phyloP scores from a whole-genome alignment of 2,113 vertebrate genomes.

The Glaucomys volans region DNA sequence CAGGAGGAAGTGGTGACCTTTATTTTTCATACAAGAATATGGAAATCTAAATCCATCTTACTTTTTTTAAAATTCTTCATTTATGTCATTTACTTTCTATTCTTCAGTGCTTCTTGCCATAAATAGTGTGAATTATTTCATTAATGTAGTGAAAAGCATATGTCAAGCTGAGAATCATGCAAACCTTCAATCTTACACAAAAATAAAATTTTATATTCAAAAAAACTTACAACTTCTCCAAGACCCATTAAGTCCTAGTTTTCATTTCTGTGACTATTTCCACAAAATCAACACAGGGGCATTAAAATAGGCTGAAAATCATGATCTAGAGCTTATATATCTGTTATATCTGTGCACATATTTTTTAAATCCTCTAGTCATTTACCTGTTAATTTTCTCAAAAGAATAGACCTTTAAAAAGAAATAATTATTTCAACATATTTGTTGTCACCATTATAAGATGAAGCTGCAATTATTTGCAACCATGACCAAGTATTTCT shows the following conservation, averaged over 20 bases:
- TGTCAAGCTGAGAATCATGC: conserved; percentile 57
- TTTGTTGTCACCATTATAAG: not conserved
- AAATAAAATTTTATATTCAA: conserved; percentile 46
- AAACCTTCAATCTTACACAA: conserved; percentile 51
- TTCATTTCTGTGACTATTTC: not conserved
- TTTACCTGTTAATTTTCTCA: not conserved
- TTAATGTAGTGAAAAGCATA: conserved; percentile 71
- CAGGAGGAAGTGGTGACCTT: conserved; percentile 31
- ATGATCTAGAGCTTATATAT: not conserved
- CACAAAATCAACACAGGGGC: not conserved
- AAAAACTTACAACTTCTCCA: conserved; percentile 40
- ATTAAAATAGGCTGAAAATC: not conserved
- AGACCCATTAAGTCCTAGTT: not conserved
- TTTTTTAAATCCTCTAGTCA: not conserved
- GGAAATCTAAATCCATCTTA: conserved; percentile 1
- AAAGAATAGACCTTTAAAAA: not conserved
- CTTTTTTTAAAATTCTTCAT: conserved; percentile 23
- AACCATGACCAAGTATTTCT: not conserved
- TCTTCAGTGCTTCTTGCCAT: conserved; percentile 63
- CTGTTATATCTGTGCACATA: not conserved
- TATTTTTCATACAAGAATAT: conserved; percentile 49
- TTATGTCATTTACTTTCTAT: conserved; percentile 56
- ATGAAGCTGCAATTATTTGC: too few species aligned
- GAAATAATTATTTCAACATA: not conserved
- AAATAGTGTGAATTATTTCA: conserved; percentile 63